Conservation (phyloP, 2,113 vertebrate genomes). For the Ptilonorhynchus violaceus region DNA sequence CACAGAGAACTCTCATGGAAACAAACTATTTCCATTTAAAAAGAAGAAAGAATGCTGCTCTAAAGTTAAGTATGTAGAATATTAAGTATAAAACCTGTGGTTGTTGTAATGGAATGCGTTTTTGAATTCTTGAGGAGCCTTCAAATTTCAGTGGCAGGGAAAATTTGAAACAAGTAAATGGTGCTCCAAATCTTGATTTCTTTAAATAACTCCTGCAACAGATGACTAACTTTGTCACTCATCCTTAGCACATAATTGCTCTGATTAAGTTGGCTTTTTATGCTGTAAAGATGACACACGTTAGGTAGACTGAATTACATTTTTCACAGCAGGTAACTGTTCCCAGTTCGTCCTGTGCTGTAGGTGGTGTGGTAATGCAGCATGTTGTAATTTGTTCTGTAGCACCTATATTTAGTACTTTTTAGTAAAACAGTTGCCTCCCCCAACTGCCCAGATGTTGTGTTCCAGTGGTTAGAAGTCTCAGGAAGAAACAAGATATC, state of each 20-base stretch:
- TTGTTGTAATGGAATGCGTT: neutral
- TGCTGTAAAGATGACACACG: neutral
- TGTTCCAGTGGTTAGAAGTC: conserved; percentile 13
- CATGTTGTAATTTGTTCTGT: neutral
- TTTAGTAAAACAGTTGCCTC: neutral
- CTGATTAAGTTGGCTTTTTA: neutral
- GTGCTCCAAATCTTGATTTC: neutral
- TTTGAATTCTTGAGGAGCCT: neutral
- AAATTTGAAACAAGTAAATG: neutral
- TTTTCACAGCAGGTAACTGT: neutral
- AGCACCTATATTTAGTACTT: neutral
- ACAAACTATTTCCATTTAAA: neutral
- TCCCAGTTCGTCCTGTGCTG: neutral
- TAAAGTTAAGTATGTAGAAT: neutral
- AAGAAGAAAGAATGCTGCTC: neutral
- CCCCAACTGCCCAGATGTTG: neutral
- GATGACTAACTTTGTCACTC: neutral
- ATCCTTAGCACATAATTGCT: neutral
- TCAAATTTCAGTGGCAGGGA: neutral
- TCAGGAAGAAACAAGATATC: conserved; percentile 25
- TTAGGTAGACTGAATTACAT: neutral
- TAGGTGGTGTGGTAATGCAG: neutral
- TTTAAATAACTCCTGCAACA: neutral
- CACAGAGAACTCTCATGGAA: neutral
- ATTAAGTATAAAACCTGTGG: neutral